A percentile compares a stretch with the other conserved stretches of the same genome.
phyloP scores from a whole-genome alignment of 1,140 invertebrate species.

The Heliconius nattereri region DNA sequence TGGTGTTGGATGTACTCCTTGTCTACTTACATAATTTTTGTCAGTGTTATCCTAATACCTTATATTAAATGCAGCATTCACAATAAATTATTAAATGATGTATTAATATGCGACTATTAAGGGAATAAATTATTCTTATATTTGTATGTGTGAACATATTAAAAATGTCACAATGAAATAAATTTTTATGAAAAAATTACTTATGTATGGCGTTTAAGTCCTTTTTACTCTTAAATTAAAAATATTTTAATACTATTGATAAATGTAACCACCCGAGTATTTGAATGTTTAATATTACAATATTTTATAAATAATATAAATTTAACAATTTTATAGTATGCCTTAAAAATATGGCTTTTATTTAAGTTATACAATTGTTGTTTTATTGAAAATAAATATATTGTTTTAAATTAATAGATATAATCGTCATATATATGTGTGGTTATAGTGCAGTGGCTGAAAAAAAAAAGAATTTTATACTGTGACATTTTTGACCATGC shows the following conservation, averaged over 20 bases:
- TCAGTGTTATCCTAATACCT: constrained; percentile 16
- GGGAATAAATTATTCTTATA: constrained; percentile 13
- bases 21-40: constrained; percentile 25
- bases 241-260: constrained; percentile 1
- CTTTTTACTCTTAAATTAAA: background rate
- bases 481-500: background rate
- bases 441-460: background rate
- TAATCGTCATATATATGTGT: background rate
- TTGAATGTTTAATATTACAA: constrained; percentile 2
- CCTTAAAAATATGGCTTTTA: constrained; percentile 5
- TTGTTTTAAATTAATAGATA: constrained; percentile 1
- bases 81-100: background rate
- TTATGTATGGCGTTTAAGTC: background rate
- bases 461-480: background rate
- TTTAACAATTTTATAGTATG: constrained; percentile 7
- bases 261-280: background rate
- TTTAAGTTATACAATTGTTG: constrained; percentile 14
- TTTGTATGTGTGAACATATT: constrained; percentile 6
- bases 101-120: background rate
- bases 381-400: constrained; percentile 1
- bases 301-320: constrained; percentile 8
- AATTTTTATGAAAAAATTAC: background rate
- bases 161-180: background rate
- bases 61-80: constrained; percentile 6
- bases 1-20: constrained; percentile 57